Percentiles rank a stretch among this genome's conserved stretches.
Conservation (phyloP, 2,888 invertebrate genomes). For the Molorchus minor region DNA sequence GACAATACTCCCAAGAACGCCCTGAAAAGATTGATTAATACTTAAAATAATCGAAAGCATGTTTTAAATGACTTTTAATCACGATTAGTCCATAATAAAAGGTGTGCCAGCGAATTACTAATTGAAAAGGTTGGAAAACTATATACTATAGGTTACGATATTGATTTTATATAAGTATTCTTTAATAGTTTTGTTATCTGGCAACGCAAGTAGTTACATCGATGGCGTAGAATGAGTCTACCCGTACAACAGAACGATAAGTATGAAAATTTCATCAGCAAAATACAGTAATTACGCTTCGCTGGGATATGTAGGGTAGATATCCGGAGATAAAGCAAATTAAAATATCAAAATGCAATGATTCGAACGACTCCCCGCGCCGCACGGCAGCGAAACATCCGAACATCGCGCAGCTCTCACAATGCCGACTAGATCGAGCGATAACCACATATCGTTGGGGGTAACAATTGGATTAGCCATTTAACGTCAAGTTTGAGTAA, state of each 20-base stretch:
- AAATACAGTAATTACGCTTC: slow-evolving; percentile 40
- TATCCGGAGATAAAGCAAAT: slow-evolving; percentile 36
- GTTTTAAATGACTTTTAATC: no score
- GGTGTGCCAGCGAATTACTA: no score
- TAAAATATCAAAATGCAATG: slow-evolving; percentile 54
- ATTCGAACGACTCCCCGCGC: slow-evolving; percentile 43
- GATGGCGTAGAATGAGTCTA: no score
- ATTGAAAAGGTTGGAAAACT: no score
- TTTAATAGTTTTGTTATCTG: no score
- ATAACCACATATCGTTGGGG: slow-evolving; percentile 63
- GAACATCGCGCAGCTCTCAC: slow-evolving; percentile 44
- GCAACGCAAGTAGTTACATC: no score
- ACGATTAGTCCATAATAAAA: no score
- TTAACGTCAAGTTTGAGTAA: slow-evolving; percentile 65
- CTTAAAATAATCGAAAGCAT: no score
- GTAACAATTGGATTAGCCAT: slow-evolving; percentile 64
- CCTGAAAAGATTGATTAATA: no score
- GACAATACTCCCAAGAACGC: no score
- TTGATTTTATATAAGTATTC: no score
- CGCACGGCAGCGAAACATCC: slow-evolving; percentile 37
- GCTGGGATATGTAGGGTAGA: slow-evolving; percentile 27
- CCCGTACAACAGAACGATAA: slow-evolving; percentile 37
- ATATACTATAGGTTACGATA: no score
- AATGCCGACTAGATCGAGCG: slow-evolving; percentile 56
- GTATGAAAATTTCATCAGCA: slow-evolving; percentile 42